Percentiles rank a stretch among this genome's conserved stretches.
Conservation (phyloP, 2,888 invertebrate genomes). For the Drosophila emarginata region DNA sequence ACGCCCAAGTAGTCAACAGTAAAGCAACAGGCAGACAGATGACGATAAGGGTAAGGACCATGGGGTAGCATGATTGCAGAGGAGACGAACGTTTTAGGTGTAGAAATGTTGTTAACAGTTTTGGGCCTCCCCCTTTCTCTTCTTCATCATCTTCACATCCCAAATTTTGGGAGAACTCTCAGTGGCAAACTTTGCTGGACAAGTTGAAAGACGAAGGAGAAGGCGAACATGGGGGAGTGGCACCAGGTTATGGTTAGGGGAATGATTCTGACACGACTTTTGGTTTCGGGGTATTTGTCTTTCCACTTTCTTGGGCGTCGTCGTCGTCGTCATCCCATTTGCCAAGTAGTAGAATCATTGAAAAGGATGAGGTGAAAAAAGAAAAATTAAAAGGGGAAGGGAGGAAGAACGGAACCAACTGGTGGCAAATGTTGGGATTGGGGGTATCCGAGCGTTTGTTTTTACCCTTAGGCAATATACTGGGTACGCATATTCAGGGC, state of each 20-base stretch:
- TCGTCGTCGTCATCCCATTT: background rate
- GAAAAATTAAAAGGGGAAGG: background rate
- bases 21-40: conserved; percentile 16
- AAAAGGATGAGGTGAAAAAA: background rate
- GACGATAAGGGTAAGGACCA: too few species aligned
- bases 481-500: conserved; percentile 12
- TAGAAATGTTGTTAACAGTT: conserved; percentile 62
- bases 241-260: background rate
- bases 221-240: background rate
- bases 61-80: background rate
- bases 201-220: background rate
- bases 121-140: background rate
- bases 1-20: conserved; percentile 10
- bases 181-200: conserved; percentile 2
- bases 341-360: conserved; percentile 1
- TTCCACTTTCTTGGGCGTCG: conserved; percentile 41
- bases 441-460: background rate
- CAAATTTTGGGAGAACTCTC: background rate
- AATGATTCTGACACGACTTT: conserved; percentile 35
- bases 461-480: conserved; percentile 11
- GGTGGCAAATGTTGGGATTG: background rate
- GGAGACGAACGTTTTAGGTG: conserved; percentile 9
- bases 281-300: conserved; percentile 48
- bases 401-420: background rate
- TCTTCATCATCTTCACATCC: background rate